Base-by-base conservation (phyloP, 1,140 invertebrate species). In the Panagrolaimus sp. region DNA sequence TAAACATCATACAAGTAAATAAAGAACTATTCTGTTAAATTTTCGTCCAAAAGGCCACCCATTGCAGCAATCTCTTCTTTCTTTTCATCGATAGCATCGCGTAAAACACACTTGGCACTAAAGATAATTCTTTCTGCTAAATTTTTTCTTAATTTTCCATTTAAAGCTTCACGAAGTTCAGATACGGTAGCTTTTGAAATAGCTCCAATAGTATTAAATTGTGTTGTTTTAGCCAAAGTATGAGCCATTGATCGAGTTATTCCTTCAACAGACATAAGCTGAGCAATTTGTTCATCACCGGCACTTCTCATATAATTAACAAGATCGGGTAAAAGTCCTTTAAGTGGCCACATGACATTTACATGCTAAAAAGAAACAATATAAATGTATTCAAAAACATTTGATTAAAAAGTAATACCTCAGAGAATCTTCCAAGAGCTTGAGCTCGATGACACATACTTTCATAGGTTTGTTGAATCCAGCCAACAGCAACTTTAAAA, bases 401-500 rank as follows among this genome's bases (percentile, higher is more conserved):
- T 8, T 7, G 31, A 4, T 38, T 38, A 7, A 38, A 38, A 38
- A 4, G 7, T 38, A 38, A 4, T 38, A 51, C 48, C 48, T 57
- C 51, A 27, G 20, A 25, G 20, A 57, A 57, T 13, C 51, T 20
- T 57, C 51, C 51, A 1, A 57, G 8, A 11, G 51, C 51, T 13
- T 57, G 51, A n/a, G 51, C 51, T 13, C 51, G 51, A 57, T 57
- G 51, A 16, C 51, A 57, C 51, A 57, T 57, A 27, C 51, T 57
- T 25, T 57, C 51, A 57, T 57, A 57, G 11, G 51, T 57, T 20
- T 57, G 51, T 27, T 57, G 51, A 57, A 57, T 57, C 51, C 51
- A 57, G n/a, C 51, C 51, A 2, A 57, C 51, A 1, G 51, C 51
- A 9, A 57, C 51, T 57, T 57, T 57, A 13, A 57, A 57, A 5